Evolutionary conservation across 2,888 invertebrate genomes (phyloP).

Genomic region (Vesta saturnalis): DNA sequence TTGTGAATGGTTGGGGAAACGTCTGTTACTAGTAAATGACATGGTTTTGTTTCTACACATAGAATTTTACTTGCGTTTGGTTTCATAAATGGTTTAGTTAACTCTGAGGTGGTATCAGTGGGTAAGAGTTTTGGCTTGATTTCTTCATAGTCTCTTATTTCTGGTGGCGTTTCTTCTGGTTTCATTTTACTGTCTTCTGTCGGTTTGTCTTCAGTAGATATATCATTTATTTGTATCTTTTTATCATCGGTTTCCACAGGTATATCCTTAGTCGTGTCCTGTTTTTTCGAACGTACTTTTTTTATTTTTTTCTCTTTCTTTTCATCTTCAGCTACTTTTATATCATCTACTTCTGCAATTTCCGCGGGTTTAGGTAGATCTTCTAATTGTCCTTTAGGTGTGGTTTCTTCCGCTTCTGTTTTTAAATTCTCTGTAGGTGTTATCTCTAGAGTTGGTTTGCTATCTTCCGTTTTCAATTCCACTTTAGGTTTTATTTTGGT

Average conservation of each 20-base stretch:
- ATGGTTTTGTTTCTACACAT: slow-evolving; percentile 57
- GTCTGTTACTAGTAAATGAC: slow-evolving; percentile 67
- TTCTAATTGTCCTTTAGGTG: slow-evolving; percentile 55
- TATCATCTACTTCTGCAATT: slow-evolving; percentile 41
- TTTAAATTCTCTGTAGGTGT: not conserved
- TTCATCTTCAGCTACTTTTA: slow-evolving; percentile 16
- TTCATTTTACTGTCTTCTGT: slow-evolving; percentile 41
- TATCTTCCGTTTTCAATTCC: no score
- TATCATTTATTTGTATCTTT: slow-evolving; percentile 31
- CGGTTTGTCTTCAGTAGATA: not conserved
- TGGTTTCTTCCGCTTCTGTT: slow-evolving; percentile 46
- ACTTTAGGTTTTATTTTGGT: no score
- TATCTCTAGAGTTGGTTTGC: no score
- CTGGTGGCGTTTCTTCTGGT: slow-evolving; percentile 56
- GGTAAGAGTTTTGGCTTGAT: no score
- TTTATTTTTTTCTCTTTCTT: slow-evolving; percentile 28
- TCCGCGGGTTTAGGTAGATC: slow-evolving; percentile 49
- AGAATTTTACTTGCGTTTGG: slow-evolving; percentile 16
- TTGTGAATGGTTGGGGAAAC: slow-evolving; percentile 65
- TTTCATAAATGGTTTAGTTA: slow-evolving; percentile 1
- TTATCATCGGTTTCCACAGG: slow-evolving; percentile 47
- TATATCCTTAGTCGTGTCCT: slow-evolving; percentile 51
- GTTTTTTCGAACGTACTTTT: not conserved
- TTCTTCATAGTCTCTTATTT: slow-evolving; percentile 47
- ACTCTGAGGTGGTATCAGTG: no score